Percentiles rank a stretch among this genome's conserved stretches.
phyloP scores from a whole-genome alignment of 2,113 vertebrate species.

The Caracal caracal region DNA sequence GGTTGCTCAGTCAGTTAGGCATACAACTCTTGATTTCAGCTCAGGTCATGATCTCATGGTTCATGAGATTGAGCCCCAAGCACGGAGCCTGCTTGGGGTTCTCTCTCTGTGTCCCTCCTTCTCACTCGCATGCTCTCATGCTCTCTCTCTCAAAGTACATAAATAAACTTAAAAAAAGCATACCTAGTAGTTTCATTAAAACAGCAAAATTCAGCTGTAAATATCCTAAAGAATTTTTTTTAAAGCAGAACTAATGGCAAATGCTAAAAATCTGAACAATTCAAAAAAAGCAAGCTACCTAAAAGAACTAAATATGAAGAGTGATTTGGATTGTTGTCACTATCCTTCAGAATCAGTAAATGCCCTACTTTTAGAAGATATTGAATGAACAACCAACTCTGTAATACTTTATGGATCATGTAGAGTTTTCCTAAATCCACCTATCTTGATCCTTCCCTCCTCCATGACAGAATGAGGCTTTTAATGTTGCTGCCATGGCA shows the following conservation, averaged over 20 bases:
- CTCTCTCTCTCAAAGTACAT: too few species aligned
- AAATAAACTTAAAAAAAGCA: background rate
- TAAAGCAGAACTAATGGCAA: background rate
- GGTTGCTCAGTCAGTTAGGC: too few species aligned
- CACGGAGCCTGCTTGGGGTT: too few species aligned
- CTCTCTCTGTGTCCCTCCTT: too few species aligned
- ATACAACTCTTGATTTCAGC: too few species aligned
- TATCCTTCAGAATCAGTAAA: background rate
- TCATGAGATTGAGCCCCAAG: too few species aligned
- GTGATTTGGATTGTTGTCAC: background rate
- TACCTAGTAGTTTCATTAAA: background rate
- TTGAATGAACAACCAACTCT: background rate
- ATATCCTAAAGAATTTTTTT: background rate
- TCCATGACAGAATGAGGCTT: background rate
- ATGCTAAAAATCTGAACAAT: background rate
- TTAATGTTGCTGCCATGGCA: background rate
- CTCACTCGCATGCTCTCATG: too few species aligned
- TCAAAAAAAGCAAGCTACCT: background rate
- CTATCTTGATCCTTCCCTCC: background rate
- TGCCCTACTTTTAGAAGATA: background rate
- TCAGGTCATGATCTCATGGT: too few species aligned
- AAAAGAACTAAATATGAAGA: background rate
- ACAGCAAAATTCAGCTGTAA: background rate
- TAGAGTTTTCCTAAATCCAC: background rate
- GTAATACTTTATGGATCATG: background rate